Conservation (phyloP, 2,113 vertebrate species). For the Dinomys branickii region DNA sequence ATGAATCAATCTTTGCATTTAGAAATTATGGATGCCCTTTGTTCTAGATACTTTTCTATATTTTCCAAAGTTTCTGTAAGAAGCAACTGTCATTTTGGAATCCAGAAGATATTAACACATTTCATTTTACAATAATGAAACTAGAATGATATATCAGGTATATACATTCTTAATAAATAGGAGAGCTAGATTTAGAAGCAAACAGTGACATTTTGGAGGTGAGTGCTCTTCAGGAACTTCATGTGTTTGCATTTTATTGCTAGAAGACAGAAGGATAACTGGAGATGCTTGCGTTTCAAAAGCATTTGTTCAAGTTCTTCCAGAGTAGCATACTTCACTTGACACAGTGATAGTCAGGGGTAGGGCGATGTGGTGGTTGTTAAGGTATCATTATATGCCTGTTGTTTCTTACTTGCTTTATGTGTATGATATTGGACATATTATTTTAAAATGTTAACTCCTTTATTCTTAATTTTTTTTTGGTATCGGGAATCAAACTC, state of each 20-base stretch:
- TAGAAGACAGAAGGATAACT: conserved; percentile 30
- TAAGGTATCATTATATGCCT: background rate
- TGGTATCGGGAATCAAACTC: too few relatives aligned
- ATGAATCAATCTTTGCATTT: background rate
- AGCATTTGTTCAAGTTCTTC: conserved; percentile 38
- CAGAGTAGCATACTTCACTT: background rate
- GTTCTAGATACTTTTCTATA: background rate
- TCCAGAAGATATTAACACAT: background rate
- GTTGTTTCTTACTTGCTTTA: background rate
- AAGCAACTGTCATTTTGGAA: background rate
- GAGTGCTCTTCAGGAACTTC: background rate
- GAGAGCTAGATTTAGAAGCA: background rate
- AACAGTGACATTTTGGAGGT: background rate
- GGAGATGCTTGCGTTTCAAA: background rate
- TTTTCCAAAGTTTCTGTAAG: background rate
- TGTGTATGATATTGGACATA: background rate
- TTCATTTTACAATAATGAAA: conserved; percentile 23
- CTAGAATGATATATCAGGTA: background rate
- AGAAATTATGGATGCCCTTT: background rate
- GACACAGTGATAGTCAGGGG: background rate
- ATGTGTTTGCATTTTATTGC: background rate
- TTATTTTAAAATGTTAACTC: conserved; percentile 9
- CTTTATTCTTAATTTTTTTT: background rate
- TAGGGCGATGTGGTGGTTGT: background rate
- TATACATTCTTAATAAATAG: background rate